Percentiles rank a stretch among this genome's conserved stretches.
Conservation (phyloP, 2,113 vertebrate species). For the Cavia porcellus region DNA sequence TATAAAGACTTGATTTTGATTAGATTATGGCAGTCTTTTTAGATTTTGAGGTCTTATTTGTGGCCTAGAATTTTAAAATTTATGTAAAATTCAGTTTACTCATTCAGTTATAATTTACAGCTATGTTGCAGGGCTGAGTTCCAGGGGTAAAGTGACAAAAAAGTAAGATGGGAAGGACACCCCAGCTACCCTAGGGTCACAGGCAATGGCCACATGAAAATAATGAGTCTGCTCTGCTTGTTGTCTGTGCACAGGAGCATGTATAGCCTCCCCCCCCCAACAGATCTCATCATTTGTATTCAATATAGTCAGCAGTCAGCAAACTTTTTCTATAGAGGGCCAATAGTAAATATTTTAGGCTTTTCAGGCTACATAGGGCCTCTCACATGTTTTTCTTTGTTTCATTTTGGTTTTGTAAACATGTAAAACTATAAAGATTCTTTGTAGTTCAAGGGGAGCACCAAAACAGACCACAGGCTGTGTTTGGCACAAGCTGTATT, state of each 20-base stretch:
- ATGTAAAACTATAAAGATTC: slow-evolving; percentile 37
- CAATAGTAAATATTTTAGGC: slow-evolving; percentile 1
- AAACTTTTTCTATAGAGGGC: slow-evolving; percentile 11
- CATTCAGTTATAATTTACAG: slow-evolving; percentile 8
- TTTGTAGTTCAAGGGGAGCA: not conserved
- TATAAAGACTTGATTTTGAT: not conserved
- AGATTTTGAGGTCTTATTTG: not conserved
- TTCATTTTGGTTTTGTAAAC: slow-evolving; percentile 38
- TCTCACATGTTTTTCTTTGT: slow-evolving; percentile 33
- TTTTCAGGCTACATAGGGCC: not conserved
- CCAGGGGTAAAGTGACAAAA: not conserved
- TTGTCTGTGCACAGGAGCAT: not conserved
- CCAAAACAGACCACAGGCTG: not conserved
- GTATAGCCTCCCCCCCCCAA: not conserved
- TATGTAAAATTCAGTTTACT: slow-evolving; percentile 39
- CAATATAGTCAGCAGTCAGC: not conserved
- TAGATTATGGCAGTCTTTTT: not conserved
- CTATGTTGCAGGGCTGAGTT: not conserved
- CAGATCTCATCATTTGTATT: slow-evolving; percentile 3
- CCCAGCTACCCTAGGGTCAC: not conserved
- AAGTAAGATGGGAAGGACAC: not conserved
- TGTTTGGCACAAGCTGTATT: not conserved
- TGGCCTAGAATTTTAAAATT: slow-evolving; percentile 40
- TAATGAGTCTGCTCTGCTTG: not conserved
- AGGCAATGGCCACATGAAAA: not conserved